Evolutionary conservation across 2,888 invertebrate species (phyloP).

Genomic region (Pristionchus fissidentatus): DNA sequence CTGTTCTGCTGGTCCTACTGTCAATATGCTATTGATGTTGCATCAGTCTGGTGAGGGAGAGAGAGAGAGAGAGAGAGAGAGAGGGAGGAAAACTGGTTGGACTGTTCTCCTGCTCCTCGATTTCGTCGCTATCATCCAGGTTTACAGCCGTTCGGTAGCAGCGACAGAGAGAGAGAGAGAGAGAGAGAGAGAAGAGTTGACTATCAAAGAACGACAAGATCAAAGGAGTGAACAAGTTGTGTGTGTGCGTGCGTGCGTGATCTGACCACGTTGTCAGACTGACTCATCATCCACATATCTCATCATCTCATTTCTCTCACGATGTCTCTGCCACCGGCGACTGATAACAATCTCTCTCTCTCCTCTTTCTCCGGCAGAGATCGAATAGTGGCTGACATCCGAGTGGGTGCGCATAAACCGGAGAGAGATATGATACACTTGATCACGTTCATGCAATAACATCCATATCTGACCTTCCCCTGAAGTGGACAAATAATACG

Average conservation of each 20-base stretch:
- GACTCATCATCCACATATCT: neutral
- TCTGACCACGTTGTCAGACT: neutral
- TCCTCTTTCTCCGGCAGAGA: neutral
- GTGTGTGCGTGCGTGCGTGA: neutral
- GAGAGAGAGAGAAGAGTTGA: neutral
- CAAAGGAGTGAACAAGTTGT: neutral
- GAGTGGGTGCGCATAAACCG: neutral
- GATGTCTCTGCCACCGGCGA: constrained; percentile 19
- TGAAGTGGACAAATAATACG: too few species aligned
- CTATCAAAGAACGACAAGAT: constrained; percentile 34
- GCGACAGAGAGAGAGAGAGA: neutral
- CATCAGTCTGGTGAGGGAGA: neutral
- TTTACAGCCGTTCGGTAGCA: constrained; percentile 18
- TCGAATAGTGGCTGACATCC: neutral
- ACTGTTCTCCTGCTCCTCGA: neutral
- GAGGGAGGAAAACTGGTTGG: constrained; percentile 11
- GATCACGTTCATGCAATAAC: neutral
- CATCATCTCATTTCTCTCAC: neutral
- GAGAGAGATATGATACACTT: neutral
- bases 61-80: constrained; percentile 4
- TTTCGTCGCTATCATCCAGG: neutral
- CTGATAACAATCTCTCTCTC: constrained; percentile 6
- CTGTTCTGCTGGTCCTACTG: neutral
- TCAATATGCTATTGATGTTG: constrained; percentile 12
- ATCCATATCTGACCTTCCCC: neutral